Percentiles rank a stretch among this genome's conserved stretches.
Evolutionary conservation across 2,888 invertebrate species (phyloP).

Genomic region (Octodonta nipae): DNA sequence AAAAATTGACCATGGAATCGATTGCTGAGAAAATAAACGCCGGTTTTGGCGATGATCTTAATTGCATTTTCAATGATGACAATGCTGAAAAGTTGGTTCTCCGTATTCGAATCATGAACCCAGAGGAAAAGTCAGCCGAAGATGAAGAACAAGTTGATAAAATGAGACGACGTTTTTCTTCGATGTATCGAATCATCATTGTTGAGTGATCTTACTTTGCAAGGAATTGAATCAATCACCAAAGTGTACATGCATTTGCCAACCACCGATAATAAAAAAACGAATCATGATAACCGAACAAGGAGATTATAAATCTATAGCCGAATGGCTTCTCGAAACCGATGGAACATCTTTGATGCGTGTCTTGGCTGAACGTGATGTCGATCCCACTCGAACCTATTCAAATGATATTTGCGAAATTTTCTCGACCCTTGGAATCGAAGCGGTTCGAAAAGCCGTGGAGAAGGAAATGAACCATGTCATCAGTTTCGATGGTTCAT

Average conservation of each 20-base stretch:
- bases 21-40: constrained; percentile 98
- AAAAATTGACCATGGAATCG: constrained; percentile 98
- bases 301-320: constrained; percentile 95
- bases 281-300: constrained; percentile 92
- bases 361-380: constrained; percentile 84
- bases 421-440: constrained; percentile 92
- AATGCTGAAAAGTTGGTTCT: constrained; percentile 97
- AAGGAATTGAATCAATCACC: constrained; percentile 85
- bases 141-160: constrained; percentile 83
- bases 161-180: constrained; percentile 99
- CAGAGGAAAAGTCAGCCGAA: constrained; percentile 78
- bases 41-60: constrained; percentile 96
- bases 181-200: constrained; percentile 98
- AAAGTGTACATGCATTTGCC: constrained; percentile 99
- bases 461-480: constrained; percentile 99
- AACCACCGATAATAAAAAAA: constrained; percentile 94
- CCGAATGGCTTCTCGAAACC: constrained; percentile 98
- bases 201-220: constrained; percentile 96
- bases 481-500: constrained; percentile 95
- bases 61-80: constrained; percentile 99
- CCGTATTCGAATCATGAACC: constrained; percentile 95
- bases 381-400: constrained; percentile 92
- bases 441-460: constrained; percentile 96
- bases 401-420: constrained; percentile 99
- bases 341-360: constrained; percentile 98